Conservation (phyloP, 2,797 vertebrate genomes). For the Buceros bicornis region DNA sequence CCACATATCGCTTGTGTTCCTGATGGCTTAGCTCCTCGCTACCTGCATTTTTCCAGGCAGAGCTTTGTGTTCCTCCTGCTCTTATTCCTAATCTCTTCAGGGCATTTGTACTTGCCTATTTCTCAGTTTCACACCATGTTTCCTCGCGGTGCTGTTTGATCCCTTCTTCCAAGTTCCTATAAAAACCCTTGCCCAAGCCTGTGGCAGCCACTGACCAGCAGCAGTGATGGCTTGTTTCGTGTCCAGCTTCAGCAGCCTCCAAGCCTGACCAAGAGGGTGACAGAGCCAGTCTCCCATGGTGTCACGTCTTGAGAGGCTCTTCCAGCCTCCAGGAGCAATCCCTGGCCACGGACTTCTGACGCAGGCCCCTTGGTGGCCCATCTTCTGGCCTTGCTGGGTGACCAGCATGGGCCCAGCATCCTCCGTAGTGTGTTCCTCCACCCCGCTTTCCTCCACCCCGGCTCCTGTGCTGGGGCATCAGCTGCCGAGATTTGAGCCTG, state of each 20-base stretch:
- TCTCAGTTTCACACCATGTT: not conserved
- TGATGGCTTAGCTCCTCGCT: not conserved
- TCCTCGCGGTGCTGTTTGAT: not conserved
- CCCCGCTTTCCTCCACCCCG: not conserved
- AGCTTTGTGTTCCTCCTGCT: not conserved
- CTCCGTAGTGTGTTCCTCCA: not conserved
- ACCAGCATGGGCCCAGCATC: accelerated
- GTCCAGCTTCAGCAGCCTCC: not conserved
- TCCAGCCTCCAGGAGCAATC: not conserved
- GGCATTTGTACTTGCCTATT: not conserved
- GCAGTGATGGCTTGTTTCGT: not conserved
- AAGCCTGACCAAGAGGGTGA: not conserved
- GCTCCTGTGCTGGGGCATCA: not conserved
- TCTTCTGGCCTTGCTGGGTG: accelerated
- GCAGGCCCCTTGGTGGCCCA: not conserved
- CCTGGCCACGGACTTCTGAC: not conserved
- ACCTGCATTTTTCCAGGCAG: not conserved
- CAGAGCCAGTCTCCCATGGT: not conserved
- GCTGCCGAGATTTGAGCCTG: not conserved
- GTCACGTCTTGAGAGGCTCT: not conserved
- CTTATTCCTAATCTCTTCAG: not conserved
- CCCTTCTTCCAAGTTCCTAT: not conserved
- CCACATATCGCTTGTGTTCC: not conserved
- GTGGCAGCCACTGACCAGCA: not conserved
- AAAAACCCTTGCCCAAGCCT: too few species aligned